phyloP scores from a whole-genome alignment of 2,113 vertebrate genomes.

The Albula glossodonta region DNA sequence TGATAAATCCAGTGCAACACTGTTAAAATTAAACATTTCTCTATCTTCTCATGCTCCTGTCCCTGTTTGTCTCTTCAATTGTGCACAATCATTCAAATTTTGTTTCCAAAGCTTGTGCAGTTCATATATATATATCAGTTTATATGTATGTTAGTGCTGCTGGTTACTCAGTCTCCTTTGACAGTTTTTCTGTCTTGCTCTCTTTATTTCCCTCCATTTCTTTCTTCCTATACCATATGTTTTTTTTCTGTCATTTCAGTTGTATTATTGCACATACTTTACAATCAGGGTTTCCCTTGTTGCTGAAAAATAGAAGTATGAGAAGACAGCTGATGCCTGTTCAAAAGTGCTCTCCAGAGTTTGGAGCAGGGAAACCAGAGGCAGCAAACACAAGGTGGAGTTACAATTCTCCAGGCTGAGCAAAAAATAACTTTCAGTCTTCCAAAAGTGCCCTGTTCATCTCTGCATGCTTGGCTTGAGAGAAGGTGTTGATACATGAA shows the following conservation, averaged over 20 bases:
- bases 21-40: constrained; percentile 15
- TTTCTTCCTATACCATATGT: background rate
- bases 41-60: background rate
- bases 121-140: too few species aligned
- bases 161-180: too few species aligned
- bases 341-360: too few species aligned
- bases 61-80: too few species aligned
- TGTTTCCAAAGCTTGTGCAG: too few species aligned
- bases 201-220: too few species aligned
- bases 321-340: too few species aligned
- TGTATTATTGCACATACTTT: background rate
- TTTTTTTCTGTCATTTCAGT: background rate
- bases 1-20: background rate
- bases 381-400: background rate
- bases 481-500: constrained; percentile 24
- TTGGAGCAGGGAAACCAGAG: background rate
- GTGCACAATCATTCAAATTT: too few species aligned
- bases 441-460: background rate
- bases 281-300: background rate
- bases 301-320: background rate
- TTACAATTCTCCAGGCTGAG: background rate
- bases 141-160: too few species aligned
- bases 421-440: constrained; percentile 32
- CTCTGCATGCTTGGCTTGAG: background rate
- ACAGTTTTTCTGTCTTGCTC: too few species aligned